Evolutionary conservation across 2,888 invertebrate species (phyloP).

Genomic region (Philereme vetulata): DNA sequence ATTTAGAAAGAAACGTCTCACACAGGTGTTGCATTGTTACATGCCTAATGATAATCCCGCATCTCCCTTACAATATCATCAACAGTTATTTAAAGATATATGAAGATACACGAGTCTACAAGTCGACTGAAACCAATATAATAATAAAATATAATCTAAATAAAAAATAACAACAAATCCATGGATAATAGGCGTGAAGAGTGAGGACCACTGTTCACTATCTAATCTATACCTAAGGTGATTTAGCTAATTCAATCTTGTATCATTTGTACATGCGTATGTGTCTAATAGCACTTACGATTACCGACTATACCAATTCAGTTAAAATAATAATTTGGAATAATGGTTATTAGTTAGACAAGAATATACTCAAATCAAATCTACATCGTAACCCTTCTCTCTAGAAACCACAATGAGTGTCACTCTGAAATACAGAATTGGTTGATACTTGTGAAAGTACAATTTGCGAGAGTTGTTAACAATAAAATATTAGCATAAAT

Average conservation of each 20-base stretch:
- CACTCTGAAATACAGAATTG: constrained; percentile 38
- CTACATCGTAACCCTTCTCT: constrained; percentile 5
- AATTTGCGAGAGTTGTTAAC: constrained; percentile 42
- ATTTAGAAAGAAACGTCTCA: constrained; percentile 43
- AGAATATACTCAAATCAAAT: constrained; percentile 25
- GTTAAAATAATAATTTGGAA: constrained; percentile 73
- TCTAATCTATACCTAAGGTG: constrained; percentile 61
- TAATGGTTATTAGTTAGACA: constrained; percentile 34
- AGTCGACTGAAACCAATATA: constrained; percentile 68
- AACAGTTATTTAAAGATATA: constrained; percentile 63
- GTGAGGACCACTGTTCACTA: constrained; percentile 51
- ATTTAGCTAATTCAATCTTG: constrained; percentile 74
- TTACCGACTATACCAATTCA: constrained; percentile 64
- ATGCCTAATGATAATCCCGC: constrained; percentile 43
- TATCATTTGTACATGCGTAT: constrained; percentile 77
- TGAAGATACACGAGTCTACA: constrained; percentile 65
- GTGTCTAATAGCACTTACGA: constrained; percentile 70
- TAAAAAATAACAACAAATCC: constrained; percentile 71
- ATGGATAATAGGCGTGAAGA: constrained; percentile 43
- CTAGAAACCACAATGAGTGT: constrained; percentile 6
- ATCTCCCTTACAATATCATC: constrained; percentile 53
- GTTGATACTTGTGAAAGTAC: constrained; percentile 34
- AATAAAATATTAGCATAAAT: constrained; percentile 53
- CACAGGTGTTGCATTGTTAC: constrained; percentile 38
- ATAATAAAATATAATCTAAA: constrained; percentile 77